A percentile compares a stretch with the other conserved stretches of the same genome.
phyloP scores from a whole-genome alignment of 2,888 invertebrate species.

The Lysandra coridon region DNA sequence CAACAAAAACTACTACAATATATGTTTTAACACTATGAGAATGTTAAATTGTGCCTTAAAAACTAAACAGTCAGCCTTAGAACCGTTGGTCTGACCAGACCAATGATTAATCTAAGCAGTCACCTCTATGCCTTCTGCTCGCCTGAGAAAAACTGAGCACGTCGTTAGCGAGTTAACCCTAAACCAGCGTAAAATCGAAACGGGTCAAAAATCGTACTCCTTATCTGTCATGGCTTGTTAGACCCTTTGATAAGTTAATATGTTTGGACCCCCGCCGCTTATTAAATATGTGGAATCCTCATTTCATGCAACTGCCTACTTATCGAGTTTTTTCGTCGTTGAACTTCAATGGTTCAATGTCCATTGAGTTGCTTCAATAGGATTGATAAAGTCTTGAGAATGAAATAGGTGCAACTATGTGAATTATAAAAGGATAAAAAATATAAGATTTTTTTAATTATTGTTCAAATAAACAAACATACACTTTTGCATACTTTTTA shows the following conservation, averaged over 20 bases:
- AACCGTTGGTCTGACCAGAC: no score
- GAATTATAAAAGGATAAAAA: no score
- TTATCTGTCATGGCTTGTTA: slow-evolving; percentile 29
- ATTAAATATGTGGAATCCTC: slow-evolving; percentile 19
- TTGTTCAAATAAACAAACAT: background rate
- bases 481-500: background rate
- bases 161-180: slow-evolving; percentile 11
- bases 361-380: no score
- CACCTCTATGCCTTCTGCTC: background rate
- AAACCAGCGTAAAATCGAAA: slow-evolving; percentile 24
- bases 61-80: background rate
- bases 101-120: no score
- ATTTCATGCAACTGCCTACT: slow-evolving; percentile 23
- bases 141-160: background rate
- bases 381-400: no score
- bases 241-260: slow-evolving; percentile 28
- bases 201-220: slow-evolving; percentile 14
- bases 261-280: slow-evolving; percentile 21
- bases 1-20: background rate
- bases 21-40: background rate
- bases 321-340: background rate
- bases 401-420: no score
- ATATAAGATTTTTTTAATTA: no score
- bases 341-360: background rate
- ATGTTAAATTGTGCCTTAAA: background rate